phyloP scores from a whole-genome alignment of 1,140 invertebrate genomes.

The Belonocnema kinseyi region DNA sequence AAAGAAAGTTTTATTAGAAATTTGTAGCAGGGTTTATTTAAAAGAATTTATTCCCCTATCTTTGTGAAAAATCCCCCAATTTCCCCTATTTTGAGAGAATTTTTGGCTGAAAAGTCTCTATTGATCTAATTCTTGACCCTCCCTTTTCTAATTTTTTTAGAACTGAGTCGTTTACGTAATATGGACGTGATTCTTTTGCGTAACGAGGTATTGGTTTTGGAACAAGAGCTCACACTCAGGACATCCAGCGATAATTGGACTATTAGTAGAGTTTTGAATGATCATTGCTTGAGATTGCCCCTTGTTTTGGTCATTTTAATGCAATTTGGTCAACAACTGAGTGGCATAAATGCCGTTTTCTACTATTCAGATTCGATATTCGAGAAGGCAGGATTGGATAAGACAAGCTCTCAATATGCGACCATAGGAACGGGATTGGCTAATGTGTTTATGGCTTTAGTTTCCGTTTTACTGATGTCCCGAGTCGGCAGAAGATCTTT shows the following conservation, averaged over 20 bases:
- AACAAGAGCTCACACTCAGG: slow-evolving; percentile 70
- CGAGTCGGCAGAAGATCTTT: slow-evolving; percentile 77
- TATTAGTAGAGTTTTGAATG: slow-evolving; percentile 76
- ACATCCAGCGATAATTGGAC: slow-evolving; percentile 72
- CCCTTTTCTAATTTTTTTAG: slow-evolving; percentile 48
- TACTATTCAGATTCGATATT: slow-evolving; percentile 88
- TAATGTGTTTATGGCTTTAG: slow-evolving; percentile 82
- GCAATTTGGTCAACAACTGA: slow-evolving; percentile 88
- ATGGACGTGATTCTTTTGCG: slow-evolving; percentile 58
- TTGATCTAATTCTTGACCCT: too few relatives aligned
- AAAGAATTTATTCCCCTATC: too few relatives aligned
- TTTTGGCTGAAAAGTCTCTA: too few relatives aligned
- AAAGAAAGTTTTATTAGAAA: too few relatives aligned
- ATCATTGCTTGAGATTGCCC: slow-evolving; percentile 79
- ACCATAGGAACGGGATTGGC: slow-evolving; percentile 83
- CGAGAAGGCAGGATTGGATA: slow-evolving; percentile 78
- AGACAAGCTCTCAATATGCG: slow-evolving; percentile 78
- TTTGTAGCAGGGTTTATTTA: too few relatives aligned
- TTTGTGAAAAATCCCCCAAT: too few relatives aligned
- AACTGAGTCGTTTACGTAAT: slow-evolving; percentile 64
- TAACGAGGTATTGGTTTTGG: slow-evolving; percentile 70
- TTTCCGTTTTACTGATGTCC: slow-evolving; percentile 79
- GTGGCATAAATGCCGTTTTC: slow-evolving; percentile 85
- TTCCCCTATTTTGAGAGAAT: too few relatives aligned
- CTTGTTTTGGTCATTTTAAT: slow-evolving; percentile 84